A percentile compares a stretch with the other conserved stretches of the same genome.
These are phyloP conservation scores for Orthonevra nobilis DNA, from an alignment of 2,888 invertebrate genomes.

Conservation along the genomic window DNA sequence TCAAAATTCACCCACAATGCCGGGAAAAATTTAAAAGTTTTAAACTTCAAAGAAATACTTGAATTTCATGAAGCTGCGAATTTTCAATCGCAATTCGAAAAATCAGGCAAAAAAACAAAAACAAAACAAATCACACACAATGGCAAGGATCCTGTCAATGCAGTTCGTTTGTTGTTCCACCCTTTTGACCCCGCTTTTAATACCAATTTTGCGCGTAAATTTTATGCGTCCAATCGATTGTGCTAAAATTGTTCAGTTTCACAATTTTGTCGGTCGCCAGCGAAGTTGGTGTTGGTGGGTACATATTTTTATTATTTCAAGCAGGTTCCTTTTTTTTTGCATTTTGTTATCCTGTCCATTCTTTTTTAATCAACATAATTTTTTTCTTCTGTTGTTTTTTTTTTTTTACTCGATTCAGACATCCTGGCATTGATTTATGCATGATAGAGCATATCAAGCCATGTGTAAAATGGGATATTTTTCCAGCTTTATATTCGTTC, in stretches of 20 bases:
- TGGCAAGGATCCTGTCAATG: too few species aligned
- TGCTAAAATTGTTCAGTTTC: slow-evolving; percentile 62
- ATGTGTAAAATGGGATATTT: slow-evolving; percentile 77
- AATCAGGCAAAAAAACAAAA: too few species aligned
- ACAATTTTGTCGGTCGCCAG: slow-evolving; percentile 9
- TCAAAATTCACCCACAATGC: too few species aligned
- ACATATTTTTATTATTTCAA: slow-evolving; percentile 55
- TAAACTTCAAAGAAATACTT: too few species aligned
- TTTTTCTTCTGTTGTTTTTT: too few species aligned
- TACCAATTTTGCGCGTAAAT: slow-evolving; percentile 66
- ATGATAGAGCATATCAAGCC: slow-evolving; percentile 77
- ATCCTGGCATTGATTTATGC: slow-evolving; percentile 76
- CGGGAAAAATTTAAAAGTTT: too few species aligned
- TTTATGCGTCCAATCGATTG: slow-evolving; percentile 68
- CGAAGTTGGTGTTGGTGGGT: not conserved
- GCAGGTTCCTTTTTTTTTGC: slow-evolving; percentile 20
- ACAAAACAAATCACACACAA: too few species aligned
- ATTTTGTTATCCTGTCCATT: slow-evolving; percentile 30
- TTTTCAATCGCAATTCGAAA: too few species aligned
- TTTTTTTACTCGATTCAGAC: slow-evolving; percentile 57
- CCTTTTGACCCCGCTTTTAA: too few species aligned
- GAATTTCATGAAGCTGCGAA: too few species aligned
- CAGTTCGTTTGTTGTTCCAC: too few species aligned
- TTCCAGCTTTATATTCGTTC: slow-evolving; percentile 72
- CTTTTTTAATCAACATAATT: slow-evolving; percentile 56